Evolutionary conservation across 1,140 invertebrate genomes (phyloP), one percentile per base, ranked within the genome.

Genomic region (Magallana gigas): DNA sequence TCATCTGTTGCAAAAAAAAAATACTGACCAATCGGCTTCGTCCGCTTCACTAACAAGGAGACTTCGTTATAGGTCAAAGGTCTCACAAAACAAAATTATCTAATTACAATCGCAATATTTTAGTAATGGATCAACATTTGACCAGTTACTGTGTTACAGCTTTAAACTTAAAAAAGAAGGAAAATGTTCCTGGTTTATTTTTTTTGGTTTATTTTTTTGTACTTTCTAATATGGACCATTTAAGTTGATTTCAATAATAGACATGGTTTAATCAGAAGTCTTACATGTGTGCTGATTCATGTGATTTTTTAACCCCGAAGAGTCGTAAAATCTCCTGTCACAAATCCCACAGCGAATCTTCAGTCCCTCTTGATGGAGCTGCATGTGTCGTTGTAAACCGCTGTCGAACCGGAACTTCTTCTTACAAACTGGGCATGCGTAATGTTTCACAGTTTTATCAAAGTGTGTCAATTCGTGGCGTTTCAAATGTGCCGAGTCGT

Each of bases 331-430:
- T 57, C 18, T 18, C 16, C 18, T 57, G n/a, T 83, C 16, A 58
- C 81, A 83, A 83, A 83, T 57, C 18, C 81, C 81, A 57, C 81
- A 83, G 48, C 56, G 16, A 9, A 83, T 83, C 57, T 83, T 83
- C 14, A 83, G 48, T n/a, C 81, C 81, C n/a, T 83, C 81, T 16
- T 57, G 56, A 12, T 57, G 81, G 16, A 83, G 81, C 48, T 83
- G 81, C 81, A 83, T 83, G 57, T 83, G 81, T 57, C 81, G 18
- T 14, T n/a, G 56, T 3, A 83, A 16, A 57, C 81, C 81, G 57
- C 57, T 57, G 16, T 58, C 18, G 14, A 57, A 83, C 56, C 81
- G 81, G 18, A 57, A 83, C 16, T 1, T 16, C 36, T 83, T 83
- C 81, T 58, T 58, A 83, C 81, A 83, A 12, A 83, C 18, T 29